Evolutionary conservation across 2,888 invertebrate species (phyloP).

Genomic region (Caenorhabditis plicata): DNA sequence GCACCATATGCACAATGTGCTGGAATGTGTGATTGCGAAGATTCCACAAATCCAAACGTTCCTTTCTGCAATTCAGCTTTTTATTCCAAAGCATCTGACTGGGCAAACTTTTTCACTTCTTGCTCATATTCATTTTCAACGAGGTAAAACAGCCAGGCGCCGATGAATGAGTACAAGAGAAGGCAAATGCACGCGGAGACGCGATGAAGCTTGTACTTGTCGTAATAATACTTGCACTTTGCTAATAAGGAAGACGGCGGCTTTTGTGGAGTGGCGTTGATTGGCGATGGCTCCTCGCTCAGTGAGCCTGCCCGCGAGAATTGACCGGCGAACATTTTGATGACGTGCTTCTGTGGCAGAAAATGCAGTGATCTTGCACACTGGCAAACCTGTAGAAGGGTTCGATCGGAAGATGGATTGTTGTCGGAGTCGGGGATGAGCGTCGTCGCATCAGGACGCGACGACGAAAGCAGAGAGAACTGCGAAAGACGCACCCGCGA

Average conservation of each 20-base stretch:
- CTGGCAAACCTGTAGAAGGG: too few relatives aligned
- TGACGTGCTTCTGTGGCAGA: slow-evolving; percentile 15
- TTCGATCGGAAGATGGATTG: too few relatives aligned
- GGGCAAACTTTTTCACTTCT: slow-evolving; percentile 45
- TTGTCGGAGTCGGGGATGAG: too few relatives aligned
- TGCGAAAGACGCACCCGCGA: slow-evolving; percentile 39
- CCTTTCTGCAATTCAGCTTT: slow-evolving; percentile 42
- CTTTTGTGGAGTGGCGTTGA: background rate
- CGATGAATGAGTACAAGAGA: slow-evolving; percentile 59
- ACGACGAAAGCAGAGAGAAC: slow-evolving; percentile 35
- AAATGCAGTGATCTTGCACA: background rate
- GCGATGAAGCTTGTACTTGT: slow-evolving; percentile 52
- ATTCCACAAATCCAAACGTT: slow-evolving; percentile 38
- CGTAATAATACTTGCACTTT: slow-evolving; percentile 55
- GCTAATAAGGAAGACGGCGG: slow-evolving; percentile 2
- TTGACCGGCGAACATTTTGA: slow-evolving; percentile 27
- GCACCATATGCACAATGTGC: slow-evolving; percentile 10
- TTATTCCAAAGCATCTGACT: too few relatives aligned
- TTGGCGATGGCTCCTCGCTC: slow-evolving; percentile 1
- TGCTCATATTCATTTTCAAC: slow-evolving; percentile 62
- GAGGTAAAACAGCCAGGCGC: slow-evolving; percentile 59
- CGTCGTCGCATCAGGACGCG: slow-evolving; percentile 20
- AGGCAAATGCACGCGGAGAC: slow-evolving; percentile 59
- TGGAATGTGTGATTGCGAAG: slow-evolving; percentile 50
- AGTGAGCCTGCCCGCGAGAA: slow-evolving; percentile 22